phyloP scores from a whole-genome alignment of 1,140 invertebrate species.

The Phenacoccus solenopsis region DNA sequence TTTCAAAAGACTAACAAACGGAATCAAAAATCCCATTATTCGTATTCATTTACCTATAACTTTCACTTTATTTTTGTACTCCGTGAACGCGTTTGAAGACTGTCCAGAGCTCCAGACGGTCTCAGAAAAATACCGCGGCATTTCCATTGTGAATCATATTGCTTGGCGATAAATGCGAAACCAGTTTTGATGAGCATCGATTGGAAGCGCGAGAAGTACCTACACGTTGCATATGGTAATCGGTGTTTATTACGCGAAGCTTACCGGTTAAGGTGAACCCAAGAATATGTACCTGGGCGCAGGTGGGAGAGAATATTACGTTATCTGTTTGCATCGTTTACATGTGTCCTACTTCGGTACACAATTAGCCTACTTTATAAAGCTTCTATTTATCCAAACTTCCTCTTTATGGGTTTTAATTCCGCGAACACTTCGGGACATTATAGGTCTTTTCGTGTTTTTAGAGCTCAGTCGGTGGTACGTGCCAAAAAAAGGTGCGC shows the following conservation, averaged over 20 bases:
- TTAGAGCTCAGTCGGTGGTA: too few species aligned
- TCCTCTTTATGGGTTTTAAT: background rate
- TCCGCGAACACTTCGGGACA: background rate
- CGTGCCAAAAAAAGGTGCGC: too few species aligned
- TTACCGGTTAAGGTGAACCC: background rate
- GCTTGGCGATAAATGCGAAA: too few species aligned
- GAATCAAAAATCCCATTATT: too few species aligned
- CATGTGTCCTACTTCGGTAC: background rate
- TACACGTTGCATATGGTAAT: background rate
- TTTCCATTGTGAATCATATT: too few species aligned
- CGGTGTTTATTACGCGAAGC: background rate
- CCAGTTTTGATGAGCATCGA: too few species aligned
- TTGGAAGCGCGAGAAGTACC: background rate
- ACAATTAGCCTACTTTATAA: background rate
- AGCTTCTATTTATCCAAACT: slow-evolving; percentile 2
- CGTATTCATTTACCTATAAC: too few species aligned
- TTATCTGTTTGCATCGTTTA: background rate
- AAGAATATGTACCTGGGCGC: background rate
- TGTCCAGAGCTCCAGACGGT: too few species aligned
- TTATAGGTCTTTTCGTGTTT: background rate
- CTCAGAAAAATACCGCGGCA: too few species aligned
- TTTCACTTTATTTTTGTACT: too few species aligned
- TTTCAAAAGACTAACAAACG: too few species aligned
- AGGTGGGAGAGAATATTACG: background rate
- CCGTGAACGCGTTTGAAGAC: too few species aligned